These are phyloP conservation scores for Cheilosia impressa DNA, from an alignment of 2,888 invertebrate species.

Conservation along the genomic window DNA sequence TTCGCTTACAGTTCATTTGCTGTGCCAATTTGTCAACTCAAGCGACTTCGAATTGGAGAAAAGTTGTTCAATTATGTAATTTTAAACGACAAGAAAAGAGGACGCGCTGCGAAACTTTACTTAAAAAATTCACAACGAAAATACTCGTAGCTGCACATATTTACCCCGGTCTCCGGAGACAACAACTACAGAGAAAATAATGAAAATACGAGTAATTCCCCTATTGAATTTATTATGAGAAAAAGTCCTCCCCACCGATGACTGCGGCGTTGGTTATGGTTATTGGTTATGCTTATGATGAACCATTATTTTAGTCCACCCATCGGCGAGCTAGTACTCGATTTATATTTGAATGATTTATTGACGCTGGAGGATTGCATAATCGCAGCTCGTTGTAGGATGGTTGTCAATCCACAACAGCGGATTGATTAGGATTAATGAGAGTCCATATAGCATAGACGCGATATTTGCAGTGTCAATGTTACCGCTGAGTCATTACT, in stretches of 20 bases:
- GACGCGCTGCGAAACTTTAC: not conserved
- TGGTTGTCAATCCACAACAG: conserved; percentile 33
- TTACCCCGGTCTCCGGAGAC: not conserved
- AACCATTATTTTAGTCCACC: not conserved
- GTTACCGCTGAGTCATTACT: not conserved
- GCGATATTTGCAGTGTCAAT: not conserved
- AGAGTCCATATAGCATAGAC: conserved; percentile 1
- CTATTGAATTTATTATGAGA: conserved; percentile 51
- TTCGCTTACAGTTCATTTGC: conserved; percentile 6
- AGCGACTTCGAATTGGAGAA: not conserved
- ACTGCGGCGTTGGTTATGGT: not conserved
- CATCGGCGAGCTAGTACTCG: conserved; percentile 13
- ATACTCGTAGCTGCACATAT: too few relatives aligned
- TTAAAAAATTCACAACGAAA: not conserved
- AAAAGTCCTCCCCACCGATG: conserved; percentile 12
- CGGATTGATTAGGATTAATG: conserved; percentile 51
- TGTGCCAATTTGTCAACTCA: conserved; percentile 6
- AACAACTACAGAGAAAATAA: conserved; percentile 1
- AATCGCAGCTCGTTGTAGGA: not conserved
- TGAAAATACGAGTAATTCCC: too few relatives aligned
- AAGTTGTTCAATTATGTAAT: not conserved
- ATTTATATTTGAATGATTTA: conserved; percentile 60
- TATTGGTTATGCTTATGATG: not conserved
- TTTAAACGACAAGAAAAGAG: conserved; percentile 9
- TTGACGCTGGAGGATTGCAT: conserved; percentile 13